Conservation (phyloP, 2,888 invertebrate genomes). For the Biston stratarius region DNA sequence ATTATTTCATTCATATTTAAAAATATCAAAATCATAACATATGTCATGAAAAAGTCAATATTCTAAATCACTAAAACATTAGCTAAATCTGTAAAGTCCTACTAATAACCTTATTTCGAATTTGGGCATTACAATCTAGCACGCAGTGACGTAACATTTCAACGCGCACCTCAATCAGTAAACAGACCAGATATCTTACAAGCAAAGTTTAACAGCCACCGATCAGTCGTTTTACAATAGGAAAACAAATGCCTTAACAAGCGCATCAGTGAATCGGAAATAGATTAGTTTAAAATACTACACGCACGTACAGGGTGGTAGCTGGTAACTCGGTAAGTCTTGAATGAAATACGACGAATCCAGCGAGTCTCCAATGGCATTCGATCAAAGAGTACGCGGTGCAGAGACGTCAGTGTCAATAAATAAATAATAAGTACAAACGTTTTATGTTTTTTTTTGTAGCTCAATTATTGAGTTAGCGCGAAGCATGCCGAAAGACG, state of each 20-base stretch:
- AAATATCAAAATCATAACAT: too few species aligned
- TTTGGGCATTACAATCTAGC: constrained; percentile 3
- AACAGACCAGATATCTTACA: constrained; percentile 38
- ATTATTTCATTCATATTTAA: too few species aligned
- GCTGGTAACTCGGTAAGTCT: constrained; percentile 42
- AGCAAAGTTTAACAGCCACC: constrained; percentile 53
- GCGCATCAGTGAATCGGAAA: constrained; percentile 73
- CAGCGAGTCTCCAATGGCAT: constrained; percentile 62
- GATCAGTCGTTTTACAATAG: constrained; percentile 66
- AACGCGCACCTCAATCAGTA: constrained; percentile 29
- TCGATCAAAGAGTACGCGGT: constrained; percentile 51
- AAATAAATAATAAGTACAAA: too few species aligned
- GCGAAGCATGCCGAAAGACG: too few species aligned
- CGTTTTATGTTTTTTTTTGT: too few species aligned
- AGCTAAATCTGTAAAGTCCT: neutral
- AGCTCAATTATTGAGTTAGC: too few species aligned
- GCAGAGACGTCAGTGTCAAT: constrained; percentile 27
- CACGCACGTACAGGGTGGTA: constrained; percentile 76
- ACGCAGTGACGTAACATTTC: constrained; percentile 21
- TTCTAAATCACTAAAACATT: too few species aligned
- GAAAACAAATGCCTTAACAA: constrained; percentile 74
- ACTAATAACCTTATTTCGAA: neutral
- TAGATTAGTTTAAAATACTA: constrained; percentile 71
- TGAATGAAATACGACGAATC: constrained; percentile 77
- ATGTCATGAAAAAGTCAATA: too few species aligned